Percentiles rank a stretch among this genome's conserved stretches.
Conservation (phyloP, 1,140 invertebrate genomes). For the Drosophila navojoa region DNA sequence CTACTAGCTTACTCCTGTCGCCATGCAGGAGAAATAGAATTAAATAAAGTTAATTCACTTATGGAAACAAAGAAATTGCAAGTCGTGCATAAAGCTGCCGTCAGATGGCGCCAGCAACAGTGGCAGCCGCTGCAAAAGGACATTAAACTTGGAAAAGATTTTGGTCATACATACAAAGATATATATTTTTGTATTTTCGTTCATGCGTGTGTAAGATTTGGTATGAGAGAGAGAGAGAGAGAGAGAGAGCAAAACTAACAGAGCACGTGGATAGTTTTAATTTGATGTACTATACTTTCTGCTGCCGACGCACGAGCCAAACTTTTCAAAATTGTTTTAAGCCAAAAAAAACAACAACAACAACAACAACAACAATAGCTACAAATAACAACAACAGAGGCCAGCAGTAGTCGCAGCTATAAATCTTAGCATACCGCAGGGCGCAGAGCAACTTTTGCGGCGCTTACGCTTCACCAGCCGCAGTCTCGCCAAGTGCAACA, state of each 20-base stretch:
- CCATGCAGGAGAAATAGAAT: slow-evolving; percentile 26
- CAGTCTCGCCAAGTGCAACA: slow-evolving; percentile 52
- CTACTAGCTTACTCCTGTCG: no score
- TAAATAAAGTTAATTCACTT: slow-evolving; percentile 61
- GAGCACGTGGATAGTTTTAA: slow-evolving; percentile 76
- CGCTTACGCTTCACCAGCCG: slow-evolving; percentile 12
- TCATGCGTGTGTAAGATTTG: slow-evolving; percentile 17
- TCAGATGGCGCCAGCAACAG: slow-evolving; percentile 27
- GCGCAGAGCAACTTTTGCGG: slow-evolving; percentile 63
- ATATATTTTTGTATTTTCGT: not conserved
- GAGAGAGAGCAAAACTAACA: slow-evolving; percentile 40
- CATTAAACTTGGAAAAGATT: slow-evolving; percentile 26
- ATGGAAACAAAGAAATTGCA: slow-evolving; percentile 44
- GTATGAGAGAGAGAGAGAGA: not conserved
- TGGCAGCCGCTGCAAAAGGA: slow-evolving; percentile 14
- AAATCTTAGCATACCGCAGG: slow-evolving; percentile 79
- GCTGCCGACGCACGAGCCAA: slow-evolving; percentile 59
- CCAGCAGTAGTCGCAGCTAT: slow-evolving; percentile 66
- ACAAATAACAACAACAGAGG: slow-evolving; percentile 40
- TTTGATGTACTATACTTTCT: slow-evolving; percentile 69
- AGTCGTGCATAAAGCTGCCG: slow-evolving; percentile 16
- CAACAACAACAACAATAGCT: slow-evolving; percentile 20
- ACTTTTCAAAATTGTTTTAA: slow-evolving; percentile 75
- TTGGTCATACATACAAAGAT: not conserved
- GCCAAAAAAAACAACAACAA: slow-evolving; percentile 50